Base-by-base conservation (phyloP, 2,113 vertebrate species). In the Oplegnathus fasciatus region DNA sequence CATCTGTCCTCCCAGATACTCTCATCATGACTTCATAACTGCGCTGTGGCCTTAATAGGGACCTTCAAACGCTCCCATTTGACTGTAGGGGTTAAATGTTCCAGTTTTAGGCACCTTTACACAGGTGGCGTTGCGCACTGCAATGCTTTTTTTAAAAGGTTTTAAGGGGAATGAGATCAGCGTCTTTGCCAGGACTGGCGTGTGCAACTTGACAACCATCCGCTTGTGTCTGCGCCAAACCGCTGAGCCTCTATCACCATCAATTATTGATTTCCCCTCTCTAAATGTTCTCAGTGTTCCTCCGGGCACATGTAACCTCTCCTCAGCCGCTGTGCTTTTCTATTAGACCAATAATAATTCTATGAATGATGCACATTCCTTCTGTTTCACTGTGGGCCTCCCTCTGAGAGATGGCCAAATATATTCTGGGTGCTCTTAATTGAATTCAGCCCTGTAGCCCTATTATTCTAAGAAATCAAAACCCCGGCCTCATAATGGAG, bases 391-490 rank as follows among this genome's bases (percentile, higher is more conserved):
- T 42, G 30, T 1, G 2, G 75, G 58, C 42, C 84, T 80, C 72
- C 87, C 87, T 86, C 72, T 44, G 88, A 89, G 84, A 80, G 37
- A 68, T 5, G 20, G 71, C 73, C 88, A 37, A 34, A 80, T 86
- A 64, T 80, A 78, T 83, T 83, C 55, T 68, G n/a, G 80, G 57
- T 58, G 82, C 65, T 80, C 73, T 60, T 88, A 88, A 90, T 92
- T 91, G 71, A 89, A 90, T 89, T 70, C 50, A 44, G 87, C 44
- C 65, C 28, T 24, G 84, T 83, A 70, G 80, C 62, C 74, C 57
- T 75, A 67, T 89, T 87, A 87, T 86, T 91, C 88, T 54, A 88
- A 88, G 88, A 89, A 91, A 80, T 89, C 85, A 46, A 75, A 88
- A 82, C 64, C 84, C 75, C 6, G 9, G 57, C 67, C 86, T 89